phyloP scores from a whole-genome alignment of 2,113 vertebrate genomes.

The Chrysemys picta region DNA sequence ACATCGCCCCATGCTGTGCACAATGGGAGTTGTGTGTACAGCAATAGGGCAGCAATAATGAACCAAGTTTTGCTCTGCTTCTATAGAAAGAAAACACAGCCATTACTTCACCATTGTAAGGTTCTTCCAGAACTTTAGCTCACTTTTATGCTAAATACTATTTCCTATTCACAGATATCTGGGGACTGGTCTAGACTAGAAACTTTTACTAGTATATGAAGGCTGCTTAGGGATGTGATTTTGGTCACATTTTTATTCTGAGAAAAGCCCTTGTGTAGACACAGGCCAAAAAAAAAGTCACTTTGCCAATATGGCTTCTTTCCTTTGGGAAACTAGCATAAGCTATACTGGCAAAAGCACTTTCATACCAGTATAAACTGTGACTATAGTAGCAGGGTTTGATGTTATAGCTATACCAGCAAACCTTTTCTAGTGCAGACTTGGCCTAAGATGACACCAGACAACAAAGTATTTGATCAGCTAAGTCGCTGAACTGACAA shows the following conservation, averaged over 20 bases:
- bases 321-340: neutral
- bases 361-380: neutral
- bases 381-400: too few relatives aligned
- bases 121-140: neutral
- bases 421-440: neutral
- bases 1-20: neutral
- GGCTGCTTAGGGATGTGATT: neutral
- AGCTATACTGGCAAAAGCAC: neutral
- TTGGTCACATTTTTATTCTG: neutral
- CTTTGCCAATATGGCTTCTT: neutral
- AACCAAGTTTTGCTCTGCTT: neutral
- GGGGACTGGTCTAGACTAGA: neutral
- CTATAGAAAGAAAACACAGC: neutral
- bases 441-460: neutral
- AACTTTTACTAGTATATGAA: neutral
- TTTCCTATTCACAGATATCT: neutral
- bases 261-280: neutral
- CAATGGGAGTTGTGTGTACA: neutral
- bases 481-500: neutral
- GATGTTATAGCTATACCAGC: neutral
- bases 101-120: neutral
- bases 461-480: neutral
- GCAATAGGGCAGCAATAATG: neutral
- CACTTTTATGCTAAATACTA: too few relatives aligned
- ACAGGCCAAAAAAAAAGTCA: neutral